Percentiles rank a stretch among this genome's conserved stretches.
phyloP scores from a whole-genome alignment of 2,113 vertebrate genomes.

The Tenrec ecaudatus region DNA sequence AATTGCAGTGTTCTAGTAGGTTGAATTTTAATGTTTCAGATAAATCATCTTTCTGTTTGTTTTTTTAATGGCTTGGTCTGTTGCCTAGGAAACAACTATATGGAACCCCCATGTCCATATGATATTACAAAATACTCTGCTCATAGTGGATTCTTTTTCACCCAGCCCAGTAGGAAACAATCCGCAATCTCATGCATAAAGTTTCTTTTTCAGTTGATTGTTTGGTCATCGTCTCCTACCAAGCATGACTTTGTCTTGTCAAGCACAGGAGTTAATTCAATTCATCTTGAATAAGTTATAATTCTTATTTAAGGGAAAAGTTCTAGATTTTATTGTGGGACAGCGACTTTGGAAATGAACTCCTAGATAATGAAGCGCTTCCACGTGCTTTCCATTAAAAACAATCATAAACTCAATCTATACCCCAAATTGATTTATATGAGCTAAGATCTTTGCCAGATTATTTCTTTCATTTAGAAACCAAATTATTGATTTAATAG shows the following conservation, averaged over 20 bases:
- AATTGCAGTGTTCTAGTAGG: conserved; percentile 48
- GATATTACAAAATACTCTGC: conserved; percentile 41
- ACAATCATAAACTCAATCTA: not conserved
- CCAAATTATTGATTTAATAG: conserved; percentile 19
- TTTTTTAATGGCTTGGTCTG: conserved; percentile 45
- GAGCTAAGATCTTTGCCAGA: not conserved
- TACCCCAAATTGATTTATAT: not conserved
- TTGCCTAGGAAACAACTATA: conserved; percentile 29
- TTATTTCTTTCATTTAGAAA: not conserved
- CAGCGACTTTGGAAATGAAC: not conserved
- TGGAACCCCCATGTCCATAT: not conserved
- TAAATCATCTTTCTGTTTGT: conserved; percentile 37
- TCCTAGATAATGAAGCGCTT: not conserved
- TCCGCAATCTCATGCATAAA: not conserved
- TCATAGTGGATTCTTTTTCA: conserved; percentile 18
- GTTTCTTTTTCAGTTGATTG: conserved; percentile 27
- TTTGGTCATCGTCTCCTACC: not conserved
- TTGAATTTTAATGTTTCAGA: conserved; percentile 53
- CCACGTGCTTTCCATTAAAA: conserved; percentile 13
- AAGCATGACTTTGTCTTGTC: not conserved
- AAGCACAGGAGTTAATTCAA: not conserved
- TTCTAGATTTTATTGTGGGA: not conserved
- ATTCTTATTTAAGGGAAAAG: not conserved
- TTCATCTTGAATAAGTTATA: not conserved
- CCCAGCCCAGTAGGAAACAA: conserved; percentile 33